Base-by-base conservation (phyloP, 2,888 invertebrate species). In the Altica lythri region DNA sequence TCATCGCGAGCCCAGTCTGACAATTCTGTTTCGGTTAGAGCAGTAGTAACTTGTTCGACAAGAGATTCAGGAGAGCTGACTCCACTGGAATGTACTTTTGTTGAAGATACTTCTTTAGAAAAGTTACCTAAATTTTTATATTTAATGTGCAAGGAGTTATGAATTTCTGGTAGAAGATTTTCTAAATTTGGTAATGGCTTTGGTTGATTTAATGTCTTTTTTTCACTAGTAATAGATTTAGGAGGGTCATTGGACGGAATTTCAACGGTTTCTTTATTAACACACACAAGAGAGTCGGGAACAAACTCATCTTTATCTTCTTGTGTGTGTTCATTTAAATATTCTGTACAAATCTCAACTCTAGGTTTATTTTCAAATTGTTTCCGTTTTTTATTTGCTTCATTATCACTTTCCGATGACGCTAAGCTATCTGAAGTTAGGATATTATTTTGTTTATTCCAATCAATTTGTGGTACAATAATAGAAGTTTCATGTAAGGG, bases 1-100 rank as follows among this genome's bases (percentile, higher is more conserved):
- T 86, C 89, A 68, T 92, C 92, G 2, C 88, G 83, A 0, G 90
- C 91, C 92, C 92, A 92, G 72, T 93, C 92, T 0, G 91, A 92
- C n/a, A 92, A 77, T 70, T 92, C 92, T 0, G 92, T 92, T 74
- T 92, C 92, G 0, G 92, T 91, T 8, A 91, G 77, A 2, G 85
- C 89, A 1, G 88, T 83, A 0, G 87, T 87, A 0, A 86, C 86
- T 1, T 81, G 80, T 63, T 89, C 89, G 1, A 85, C 84, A 47
- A 86, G 83, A 0, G 89, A 88, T 34, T 74, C 74, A 1, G 77
- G 81, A 65, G 77, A 83, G 72, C 82, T 72, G 65, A 83, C 66
- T 64, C 81, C 66, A 44, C 68, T 67, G n/a, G 61, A 51, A 40
- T 12, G n/a, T n/a, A n/a, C n/a, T n/a, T n/a, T n/a, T n/a, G n/a